Conservation (phyloP, 2,888 invertebrate species). For the Scelioninae gen. 1 region DNA sequence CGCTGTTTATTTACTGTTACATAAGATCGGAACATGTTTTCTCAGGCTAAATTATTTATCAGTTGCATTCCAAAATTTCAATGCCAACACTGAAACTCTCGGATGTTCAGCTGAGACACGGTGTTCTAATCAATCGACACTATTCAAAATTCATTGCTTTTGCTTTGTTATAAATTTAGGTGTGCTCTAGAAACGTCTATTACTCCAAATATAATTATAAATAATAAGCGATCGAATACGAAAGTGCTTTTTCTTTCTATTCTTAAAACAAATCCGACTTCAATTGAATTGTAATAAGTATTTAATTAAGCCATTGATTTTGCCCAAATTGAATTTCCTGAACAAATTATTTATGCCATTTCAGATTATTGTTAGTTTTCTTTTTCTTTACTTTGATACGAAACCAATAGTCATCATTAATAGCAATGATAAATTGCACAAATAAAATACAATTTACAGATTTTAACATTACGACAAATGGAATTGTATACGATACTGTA, state of each 20-base stretch:
- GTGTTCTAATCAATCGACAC: slow-evolving; percentile 14
- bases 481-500: too few species aligned
- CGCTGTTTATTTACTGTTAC: slow-evolving; percentile 14
- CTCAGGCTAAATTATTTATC: slow-evolving; percentile 31
- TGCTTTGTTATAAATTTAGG: slow-evolving; percentile 42
- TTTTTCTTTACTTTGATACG: background rate
- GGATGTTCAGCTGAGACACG: background rate
- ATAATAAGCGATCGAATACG: slow-evolving; percentile 38
- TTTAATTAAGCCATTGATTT: slow-evolving; percentile 21
- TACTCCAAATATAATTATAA: slow-evolving; percentile 35
- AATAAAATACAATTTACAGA: too few species aligned
- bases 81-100: slow-evolving; percentile 12
- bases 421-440: too few species aligned
- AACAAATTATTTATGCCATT: background rate
- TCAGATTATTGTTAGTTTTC: background rate
- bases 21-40: slow-evolving; percentile 9
- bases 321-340: background rate
- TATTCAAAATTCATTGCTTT: slow-evolving; percentile 32
- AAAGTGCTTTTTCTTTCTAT: slow-evolving; percentile 7
- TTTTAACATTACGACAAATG: too few species aligned
- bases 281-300: slow-evolving; percentile 10
- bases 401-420: background rate
- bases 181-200: slow-evolving; percentile 18
- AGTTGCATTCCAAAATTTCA: slow-evolving; percentile 18
- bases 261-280: slow-evolving; percentile 11